Evolutionary conservation across 2,113 vertebrate species (phyloP), one percentile per base, ranked within the genome.

Genomic region (Rhinolophus sinicus): DNA sequence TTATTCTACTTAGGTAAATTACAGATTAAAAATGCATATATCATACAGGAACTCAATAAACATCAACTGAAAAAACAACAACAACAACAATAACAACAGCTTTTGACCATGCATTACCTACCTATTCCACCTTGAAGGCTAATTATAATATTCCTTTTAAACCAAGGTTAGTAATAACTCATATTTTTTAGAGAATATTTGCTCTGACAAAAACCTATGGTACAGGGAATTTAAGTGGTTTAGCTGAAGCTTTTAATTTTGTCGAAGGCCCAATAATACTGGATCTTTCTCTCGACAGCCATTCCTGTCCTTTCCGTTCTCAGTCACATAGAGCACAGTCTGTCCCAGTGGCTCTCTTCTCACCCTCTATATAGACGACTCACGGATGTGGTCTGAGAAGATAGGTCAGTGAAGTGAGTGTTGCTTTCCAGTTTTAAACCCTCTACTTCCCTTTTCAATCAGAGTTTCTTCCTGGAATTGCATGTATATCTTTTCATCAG

Each of bases 21-120:
- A 70, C 81, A 76, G 65, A 80, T 86, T 35, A 90, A 92, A 90
- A 96, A 93, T 90, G 10, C 22, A 88, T 70, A 30, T 21, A 87
- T 77, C 26, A 67, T 78, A 13, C 67, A 69, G 47, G 14, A 56
- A 14, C 47, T 91, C 70, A 72, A 24, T 47, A 75, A 91, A 95
- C 13, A 93, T 80, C 22, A 62, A 52, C 50, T 95, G 21, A 35
- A 77, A 72, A 69, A 82, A 62, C 40, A 44, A 44, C 40, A 40
- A 40, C 40, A 77, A 65, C 12, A 47, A 47, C 9, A 47, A 56
- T n/a, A 58, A 67, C 33, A 90, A 65, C 24, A 90, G 19, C 35
- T 65, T 70, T 82, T 19, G n/a, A 5, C 7, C 16, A 65, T 28
- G 10, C 24, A 30, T 75, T 87, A 24, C 4, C 19, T n/a, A 30